Conservation (phyloP, 2,113 vertebrate genomes). For the Oncorhynchus masou region DNA sequence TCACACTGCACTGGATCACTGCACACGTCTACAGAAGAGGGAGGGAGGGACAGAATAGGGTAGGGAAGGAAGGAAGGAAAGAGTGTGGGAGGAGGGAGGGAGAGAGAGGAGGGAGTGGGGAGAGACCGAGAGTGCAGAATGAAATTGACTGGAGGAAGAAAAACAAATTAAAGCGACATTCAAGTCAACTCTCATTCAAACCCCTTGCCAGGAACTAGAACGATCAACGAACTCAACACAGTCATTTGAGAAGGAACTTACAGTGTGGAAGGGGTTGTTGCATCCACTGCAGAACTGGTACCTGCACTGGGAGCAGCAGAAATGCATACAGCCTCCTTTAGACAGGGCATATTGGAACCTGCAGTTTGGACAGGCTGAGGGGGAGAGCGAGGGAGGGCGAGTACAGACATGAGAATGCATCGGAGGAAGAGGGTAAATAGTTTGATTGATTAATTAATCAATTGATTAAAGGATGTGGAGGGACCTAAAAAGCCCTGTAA, state of each 20-base stretch:
- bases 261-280: conserved; percentile 84
- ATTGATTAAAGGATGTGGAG: too few species aligned
- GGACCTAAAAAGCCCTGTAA: too few species aligned
- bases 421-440: background rate
- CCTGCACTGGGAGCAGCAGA: conserved; percentile 86
- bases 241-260: conserved; percentile 39
- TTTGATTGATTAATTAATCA: too few species aligned
- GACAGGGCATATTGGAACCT: conserved; percentile 87
- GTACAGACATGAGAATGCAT: background rate
- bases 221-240: too few species aligned
- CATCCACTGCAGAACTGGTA: conserved; percentile 93
- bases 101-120: background rate
- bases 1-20: conserved; percentile 74
- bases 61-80: conserved; percentile 1
- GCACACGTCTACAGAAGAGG: conserved; percentile 65
- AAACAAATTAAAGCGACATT: too few species aligned
- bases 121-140: background rate
- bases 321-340: conserved; percentile 90
- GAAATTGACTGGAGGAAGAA: background rate
- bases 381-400: background rate
- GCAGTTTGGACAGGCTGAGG: conserved; percentile 85
- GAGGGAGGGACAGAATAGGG: background rate
- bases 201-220: too few species aligned
- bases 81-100: background rate
- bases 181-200: too few species aligned